phyloP scores from a whole-genome alignment of 2,113 vertebrate genomes.

The Nanorana parkeri region DNA sequence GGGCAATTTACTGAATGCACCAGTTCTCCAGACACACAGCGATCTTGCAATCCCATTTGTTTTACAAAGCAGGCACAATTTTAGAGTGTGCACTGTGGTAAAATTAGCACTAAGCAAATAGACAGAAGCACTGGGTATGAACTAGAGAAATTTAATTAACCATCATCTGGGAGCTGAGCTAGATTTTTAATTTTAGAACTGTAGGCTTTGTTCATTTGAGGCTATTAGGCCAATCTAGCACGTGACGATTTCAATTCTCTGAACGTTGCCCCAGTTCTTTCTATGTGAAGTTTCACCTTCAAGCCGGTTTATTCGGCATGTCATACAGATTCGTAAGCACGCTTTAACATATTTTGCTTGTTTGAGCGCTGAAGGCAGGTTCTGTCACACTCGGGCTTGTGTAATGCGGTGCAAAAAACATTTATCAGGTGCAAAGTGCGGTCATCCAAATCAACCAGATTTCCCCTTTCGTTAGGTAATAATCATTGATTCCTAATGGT shows the following conservation, averaged over 20 bases:
- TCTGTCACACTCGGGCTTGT: too few relatives aligned
- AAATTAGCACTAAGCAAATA: constrained; percentile 20
- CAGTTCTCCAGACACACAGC: neutral
- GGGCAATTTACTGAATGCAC: neutral
- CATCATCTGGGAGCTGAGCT: constrained; percentile 26
- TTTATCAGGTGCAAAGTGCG: too few relatives aligned
- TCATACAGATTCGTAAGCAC: neutral
- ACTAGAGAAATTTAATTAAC: neutral
- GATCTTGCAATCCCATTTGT: neutral
- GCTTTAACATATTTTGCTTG: too few relatives aligned
- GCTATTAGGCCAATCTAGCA: neutral
- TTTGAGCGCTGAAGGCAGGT: too few relatives aligned
- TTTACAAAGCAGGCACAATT: neutral
- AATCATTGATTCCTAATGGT: too few relatives aligned
- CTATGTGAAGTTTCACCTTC: too few relatives aligned
- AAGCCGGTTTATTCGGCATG: neutral
- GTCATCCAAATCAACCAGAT: too few relatives aligned
- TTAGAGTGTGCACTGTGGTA: neutral
- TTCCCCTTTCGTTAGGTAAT: too few relatives aligned
- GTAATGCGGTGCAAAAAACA: too few relatives aligned
- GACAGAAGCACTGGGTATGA: neutral
- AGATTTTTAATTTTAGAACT: constrained; percentile 15
- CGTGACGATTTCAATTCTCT: constrained; percentile 3
- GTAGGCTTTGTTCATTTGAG: constrained; percentile 24
- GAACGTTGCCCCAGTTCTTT: neutral